A percentile compares a stretch with the other conserved stretches of the same genome.
These are phyloP conservation scores for Phoeniculus purpureus DNA, from an alignment of 2,797 vertebrate species.

Conservation along the genomic window DNA sequence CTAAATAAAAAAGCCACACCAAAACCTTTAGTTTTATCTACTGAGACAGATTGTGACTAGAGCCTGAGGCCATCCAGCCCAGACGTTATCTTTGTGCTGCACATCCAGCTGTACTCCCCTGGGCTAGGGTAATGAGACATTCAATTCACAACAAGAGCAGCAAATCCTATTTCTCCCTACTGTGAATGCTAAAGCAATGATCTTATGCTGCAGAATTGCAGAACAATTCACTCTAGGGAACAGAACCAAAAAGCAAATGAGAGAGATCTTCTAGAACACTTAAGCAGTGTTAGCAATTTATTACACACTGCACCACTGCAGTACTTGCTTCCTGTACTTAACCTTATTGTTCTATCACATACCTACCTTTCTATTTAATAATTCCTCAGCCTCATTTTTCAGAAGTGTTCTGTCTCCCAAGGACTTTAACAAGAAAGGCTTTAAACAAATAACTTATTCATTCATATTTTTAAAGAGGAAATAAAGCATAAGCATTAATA, in stretches of 20 bases:
- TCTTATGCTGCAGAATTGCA: not conserved
- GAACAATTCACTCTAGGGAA: not conserved
- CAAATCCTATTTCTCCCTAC: not conserved
- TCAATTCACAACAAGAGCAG: not conserved
- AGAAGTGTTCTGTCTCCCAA: not conserved
- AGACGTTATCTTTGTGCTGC: not conserved
- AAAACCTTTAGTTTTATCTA: not conserved
- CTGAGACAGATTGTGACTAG: not conserved
- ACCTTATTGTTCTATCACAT: not conserved
- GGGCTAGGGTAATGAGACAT: not conserved
- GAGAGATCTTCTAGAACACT: not conserved
- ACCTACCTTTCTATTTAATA: not conserved
- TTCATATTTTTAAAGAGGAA: not conserved
- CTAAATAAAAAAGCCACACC: not conserved
- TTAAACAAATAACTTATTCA: not conserved
- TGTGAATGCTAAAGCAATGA: not conserved
- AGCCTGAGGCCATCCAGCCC: not conserved
- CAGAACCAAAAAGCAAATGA: not conserved
- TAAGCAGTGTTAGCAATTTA: not conserved
- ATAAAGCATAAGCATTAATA: not conserved
- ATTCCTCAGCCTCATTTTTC: not conserved
- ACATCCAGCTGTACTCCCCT: not conserved
- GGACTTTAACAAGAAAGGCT: not conserved
- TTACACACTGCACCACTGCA: not conserved
- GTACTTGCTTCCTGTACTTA: not conserved